These are phyloP conservation scores for Torymus aiolomorphi DNA, from an alignment of 2,888 invertebrate species.

Conservation along the genomic window DNA sequence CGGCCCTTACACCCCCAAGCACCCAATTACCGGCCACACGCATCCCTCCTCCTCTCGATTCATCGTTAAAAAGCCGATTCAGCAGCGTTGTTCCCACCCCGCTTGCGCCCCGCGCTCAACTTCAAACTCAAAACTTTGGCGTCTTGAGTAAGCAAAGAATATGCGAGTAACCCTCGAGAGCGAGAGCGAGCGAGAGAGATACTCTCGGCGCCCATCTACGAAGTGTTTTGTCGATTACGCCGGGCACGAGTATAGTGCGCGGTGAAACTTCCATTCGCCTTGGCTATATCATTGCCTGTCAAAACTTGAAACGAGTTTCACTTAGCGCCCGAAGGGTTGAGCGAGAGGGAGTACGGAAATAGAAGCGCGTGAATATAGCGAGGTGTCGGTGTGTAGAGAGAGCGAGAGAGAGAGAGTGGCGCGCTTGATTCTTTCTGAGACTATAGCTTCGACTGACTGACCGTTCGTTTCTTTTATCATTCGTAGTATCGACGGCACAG, in stretches of 20 bases:
- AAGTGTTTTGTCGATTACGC: constrained; percentile 43
- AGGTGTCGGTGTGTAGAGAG: too few relatives aligned
- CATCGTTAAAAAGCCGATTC: too few relatives aligned
- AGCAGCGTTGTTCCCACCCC: not conserved
- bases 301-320: constrained; percentile 50
- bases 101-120: not conserved
- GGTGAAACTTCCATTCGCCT: constrained; percentile 40
- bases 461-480: too few relatives aligned
- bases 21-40: too few relatives aligned
- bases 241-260: not conserved
- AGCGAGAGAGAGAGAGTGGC: too few relatives aligned
- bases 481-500: too few relatives aligned
- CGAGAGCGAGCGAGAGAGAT: not conserved
- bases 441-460: too few relatives aligned
- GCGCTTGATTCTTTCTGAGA: too few relatives aligned
- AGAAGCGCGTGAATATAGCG: constrained; percentile 6
- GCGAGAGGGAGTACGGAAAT: constrained; percentile 25
- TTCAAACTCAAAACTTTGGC: too few relatives aligned
- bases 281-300: constrained; percentile 50
- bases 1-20: too few relatives aligned
- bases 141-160: constrained; percentile 29
- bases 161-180: constrained; percentile 4
- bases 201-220: not conserved
- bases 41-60: too few relatives aligned
- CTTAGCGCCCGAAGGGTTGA: constrained; percentile 11